Evolutionary conservation across 2,797 vertebrate genomes (phyloP), one percentile per base, ranked within the genome.

Genomic region (Paratrypauchen microcephalus): DNA sequence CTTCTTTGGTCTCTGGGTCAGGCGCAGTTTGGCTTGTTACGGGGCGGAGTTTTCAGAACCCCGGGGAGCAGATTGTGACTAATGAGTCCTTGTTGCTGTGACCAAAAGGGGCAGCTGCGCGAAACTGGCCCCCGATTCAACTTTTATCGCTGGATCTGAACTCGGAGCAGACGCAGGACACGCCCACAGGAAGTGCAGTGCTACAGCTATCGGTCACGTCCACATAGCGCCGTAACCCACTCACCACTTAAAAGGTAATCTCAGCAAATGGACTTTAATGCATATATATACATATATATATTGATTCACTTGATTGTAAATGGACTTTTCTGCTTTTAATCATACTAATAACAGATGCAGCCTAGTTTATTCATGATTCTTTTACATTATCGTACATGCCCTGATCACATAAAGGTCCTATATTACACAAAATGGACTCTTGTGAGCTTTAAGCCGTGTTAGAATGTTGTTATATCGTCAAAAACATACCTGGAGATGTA

Each of bases 11-110:
- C 70, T 77, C 55, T 64, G 71, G 81, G 75, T 85, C 74, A 77
- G 66, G 73, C 74, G 81, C 71, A 70, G 86, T 90, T 56, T 86
- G 28, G 67, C 80, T 79, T 0, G 89, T 89, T 84, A 71, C 82
- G 80, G 78, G 70, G 74, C 73, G 59, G 78, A 82, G 70, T 68
- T 89, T 91, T 90, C 90, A 89, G 67, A 85, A 85, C 91, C 85
- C 91, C 56, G 45, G 90, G 90, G 93, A 93, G 74, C 55, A 84
- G 85, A 93, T 93, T 91, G 89, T 89, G 78, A 87, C 87, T 92
- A 92, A 92, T 93, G 89, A 91, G 86, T 79, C 82, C 75, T 66
- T 86, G 86, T 89, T 90, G 92, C 92, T 75, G 39, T 88, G 89
- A 91, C 88, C 83, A 57, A 82, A 84, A 83, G 84, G 88, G 86